Evolutionary conservation across 2,888 invertebrate species (phyloP), one percentile per base, ranked within the genome.

Genomic region (Oxystoma pomonae): DNA sequence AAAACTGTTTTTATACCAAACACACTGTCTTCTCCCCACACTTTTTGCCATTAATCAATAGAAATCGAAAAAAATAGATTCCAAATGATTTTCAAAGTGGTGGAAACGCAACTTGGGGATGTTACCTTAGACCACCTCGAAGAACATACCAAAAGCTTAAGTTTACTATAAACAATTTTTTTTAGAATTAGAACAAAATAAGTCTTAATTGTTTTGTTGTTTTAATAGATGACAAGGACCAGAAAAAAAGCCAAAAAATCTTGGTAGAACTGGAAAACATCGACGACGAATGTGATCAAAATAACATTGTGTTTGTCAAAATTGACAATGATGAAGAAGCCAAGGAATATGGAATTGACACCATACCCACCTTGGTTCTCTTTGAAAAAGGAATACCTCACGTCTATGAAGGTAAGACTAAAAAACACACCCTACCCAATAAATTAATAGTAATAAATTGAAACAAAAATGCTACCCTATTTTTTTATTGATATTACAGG

Each of bases 211-310:
- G 18, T 16, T 17, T n/a, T n/a, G 20, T n/a, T 22, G 55, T 16
- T 16, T 76, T 81, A 83, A 70, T 81, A 94, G 94, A 95, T 83
- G 93, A 94, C 80, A 94, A 91, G 80, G 91, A 92, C 72, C 93
- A 94, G 78, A 94, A 93, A 82, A 92, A 92, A 80, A 93, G 93
- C 77, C 90, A 92, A 78, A 92, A 93, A 80, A 85, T 94, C 64
- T 83, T 95, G 67, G 81, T 83, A 60, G 94, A 94, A 79, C 81
- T 95, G 73, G 95, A 96, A 81, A 94, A 94, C 77, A 95, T 96
- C 72, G 96, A 96, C 76, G 95, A 95, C 75, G 95, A 95, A 77
- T 94, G 94, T 80, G 95, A 95, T 78, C 90, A 92, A 76, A 92
- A 95, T 76, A 91, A 91, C 75, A 94, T 95, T 72, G 92, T 91